Evolutionary conservation across 2,888 invertebrate species (phyloP).

Genomic region (Pasiphila rectangulata): DNA sequence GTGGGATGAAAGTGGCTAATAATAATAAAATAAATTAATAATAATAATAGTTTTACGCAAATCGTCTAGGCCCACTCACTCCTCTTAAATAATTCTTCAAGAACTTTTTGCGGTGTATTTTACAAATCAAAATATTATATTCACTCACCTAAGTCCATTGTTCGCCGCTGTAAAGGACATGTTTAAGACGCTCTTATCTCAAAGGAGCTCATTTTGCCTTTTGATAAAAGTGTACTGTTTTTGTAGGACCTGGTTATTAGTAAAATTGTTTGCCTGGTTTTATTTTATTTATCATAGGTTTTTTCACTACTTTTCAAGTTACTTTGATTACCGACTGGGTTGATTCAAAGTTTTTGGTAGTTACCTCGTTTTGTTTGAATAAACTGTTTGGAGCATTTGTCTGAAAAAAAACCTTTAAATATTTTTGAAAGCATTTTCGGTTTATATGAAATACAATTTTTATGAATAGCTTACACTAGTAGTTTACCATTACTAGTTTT

Average conservation of each 20-base stretch:
- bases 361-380: too few species aligned
- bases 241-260: neutral
- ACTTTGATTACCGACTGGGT: neutral
- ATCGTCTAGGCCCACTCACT: neutral
- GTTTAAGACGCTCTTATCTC: constrained; percentile 7
- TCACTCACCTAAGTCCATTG: constrained; percentile 7
- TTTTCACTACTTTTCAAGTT: neutral
- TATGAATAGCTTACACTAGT: too few species aligned
- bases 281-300: neutral
- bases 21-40: too few species aligned
- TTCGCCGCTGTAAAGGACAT: constrained; percentile 8
- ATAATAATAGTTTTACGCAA: too few species aligned
- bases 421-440: too few species aligned
- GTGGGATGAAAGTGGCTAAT: too few species aligned
- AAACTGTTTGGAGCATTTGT: too few species aligned
- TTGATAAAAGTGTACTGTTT: neutral
- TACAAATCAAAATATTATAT: constrained; percentile 7
- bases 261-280: neutral
- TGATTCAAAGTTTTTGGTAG: neutral
- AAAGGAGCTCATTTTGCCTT: neutral
- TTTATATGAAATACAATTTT: too few species aligned
- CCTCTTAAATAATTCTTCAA: neutral
- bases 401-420: too few species aligned
- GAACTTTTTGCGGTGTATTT: constrained; percentile 2
- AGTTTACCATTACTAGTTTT: too few species aligned